Evolutionary conservation across 2,113 vertebrate genomes (phyloP).

Genomic region (Mionectes macconnelli): DNA sequence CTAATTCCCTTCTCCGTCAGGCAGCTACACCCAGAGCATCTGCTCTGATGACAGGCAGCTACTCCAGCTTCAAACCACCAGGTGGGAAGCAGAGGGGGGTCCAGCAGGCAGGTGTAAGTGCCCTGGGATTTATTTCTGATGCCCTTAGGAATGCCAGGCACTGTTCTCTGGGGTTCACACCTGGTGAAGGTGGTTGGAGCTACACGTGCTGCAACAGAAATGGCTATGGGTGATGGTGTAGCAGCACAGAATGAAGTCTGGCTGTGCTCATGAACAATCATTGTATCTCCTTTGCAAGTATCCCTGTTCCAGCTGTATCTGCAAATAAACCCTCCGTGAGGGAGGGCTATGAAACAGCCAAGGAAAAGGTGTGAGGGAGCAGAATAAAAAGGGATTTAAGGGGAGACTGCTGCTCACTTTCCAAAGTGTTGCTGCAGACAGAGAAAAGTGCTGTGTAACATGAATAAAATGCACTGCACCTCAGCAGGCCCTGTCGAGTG

Average conservation of each 20-base stretch:
- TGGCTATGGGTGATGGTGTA: not conserved
- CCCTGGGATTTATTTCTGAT: not conserved
- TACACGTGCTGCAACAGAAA: not conserved
- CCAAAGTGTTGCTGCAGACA: not conserved
- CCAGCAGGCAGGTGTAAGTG: not conserved
- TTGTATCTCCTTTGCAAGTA: not conserved
- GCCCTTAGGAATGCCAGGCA: fast-evolving
- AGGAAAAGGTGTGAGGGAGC: not conserved
- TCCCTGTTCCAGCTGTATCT: not conserved
- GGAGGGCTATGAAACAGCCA: not conserved
- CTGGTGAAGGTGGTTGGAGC: not conserved
- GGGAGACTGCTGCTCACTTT: not conserved
- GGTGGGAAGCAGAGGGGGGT: not conserved
- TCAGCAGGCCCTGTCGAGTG: fast-evolving
- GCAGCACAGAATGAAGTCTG: not conserved
- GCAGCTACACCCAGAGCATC: not conserved
- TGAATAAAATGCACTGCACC: not conserved
- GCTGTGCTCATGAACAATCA: not conserved
- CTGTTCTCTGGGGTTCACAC: not conserved
- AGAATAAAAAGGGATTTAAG: not conserved
- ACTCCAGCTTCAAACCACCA: not conserved
- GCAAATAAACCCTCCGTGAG: not conserved
- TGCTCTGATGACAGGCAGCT: not conserved
- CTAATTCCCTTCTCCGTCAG: not conserved
- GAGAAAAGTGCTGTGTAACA: fast-evolving